Evolutionary conservation across 1,140 invertebrate genomes (phyloP).

Genomic region (Sweltsa coloradensis): DNA sequence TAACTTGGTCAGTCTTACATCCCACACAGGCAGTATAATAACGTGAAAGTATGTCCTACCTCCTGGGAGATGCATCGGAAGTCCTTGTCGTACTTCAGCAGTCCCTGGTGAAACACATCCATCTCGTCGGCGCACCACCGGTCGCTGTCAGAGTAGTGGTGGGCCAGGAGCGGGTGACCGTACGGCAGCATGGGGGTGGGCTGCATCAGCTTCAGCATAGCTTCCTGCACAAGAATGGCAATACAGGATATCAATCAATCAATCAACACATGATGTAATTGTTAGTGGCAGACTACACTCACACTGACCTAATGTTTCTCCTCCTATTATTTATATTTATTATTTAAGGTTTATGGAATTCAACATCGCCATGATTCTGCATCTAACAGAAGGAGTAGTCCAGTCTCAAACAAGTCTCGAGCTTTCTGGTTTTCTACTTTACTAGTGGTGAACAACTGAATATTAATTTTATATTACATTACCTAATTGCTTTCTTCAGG

Average conservation of each 20-base stretch:
- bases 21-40: too few species aligned
- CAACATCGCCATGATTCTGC: too few species aligned
- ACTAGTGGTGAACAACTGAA: too few species aligned
- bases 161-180: conserved; percentile 58
- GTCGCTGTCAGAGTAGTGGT: conserved; percentile 61
- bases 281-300: not conserved
- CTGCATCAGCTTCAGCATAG: conserved; percentile 73
- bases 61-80: conserved; percentile 79
- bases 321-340: not conserved
- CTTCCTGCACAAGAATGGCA: conserved; percentile 54
- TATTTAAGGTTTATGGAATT: too few species aligned
- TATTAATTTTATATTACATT: too few species aligned
- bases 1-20: too few species aligned
- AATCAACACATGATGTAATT: not conserved
- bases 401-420: too few species aligned
- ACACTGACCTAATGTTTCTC: not conserved
- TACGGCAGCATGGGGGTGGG: conserved; percentile 55
- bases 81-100: conserved; percentile 87
- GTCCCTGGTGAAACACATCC: conserved; percentile 72
- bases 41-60: too few species aligned
- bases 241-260: conserved; percentile 6
- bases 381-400: too few species aligned
- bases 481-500: too few species aligned
- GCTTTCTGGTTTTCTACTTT: too few species aligned
- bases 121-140: conserved; percentile 80